Percentiles rank a stretch among this genome's conserved stretches.
phyloP scores from a whole-genome alignment of 1,140 invertebrate species.

The Papilio xuthus region DNA sequence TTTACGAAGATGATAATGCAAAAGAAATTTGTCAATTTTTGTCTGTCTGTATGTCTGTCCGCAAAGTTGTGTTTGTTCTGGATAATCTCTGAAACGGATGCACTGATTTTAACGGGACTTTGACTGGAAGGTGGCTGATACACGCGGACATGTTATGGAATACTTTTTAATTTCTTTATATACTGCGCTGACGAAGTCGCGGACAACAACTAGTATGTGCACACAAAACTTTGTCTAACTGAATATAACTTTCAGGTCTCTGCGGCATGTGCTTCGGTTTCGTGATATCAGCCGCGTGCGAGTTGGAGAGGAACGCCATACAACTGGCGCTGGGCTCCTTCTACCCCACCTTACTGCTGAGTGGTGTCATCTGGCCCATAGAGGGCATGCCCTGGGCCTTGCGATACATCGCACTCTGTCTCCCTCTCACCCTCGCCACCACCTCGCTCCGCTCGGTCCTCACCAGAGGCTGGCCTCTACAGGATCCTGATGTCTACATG shows the following conservation, averaged over 20 bases:
- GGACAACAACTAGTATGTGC: too few species aligned
- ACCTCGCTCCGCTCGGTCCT: constrained; percentile 94
- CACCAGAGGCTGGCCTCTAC: constrained; percentile 93
- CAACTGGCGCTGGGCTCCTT: constrained; percentile 96
- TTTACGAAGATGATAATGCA: too few species aligned
- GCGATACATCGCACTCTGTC: constrained; percentile 90
- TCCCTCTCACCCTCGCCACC: constrained; percentile 95
- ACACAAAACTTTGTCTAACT: too few species aligned
- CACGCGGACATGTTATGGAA: too few species aligned
- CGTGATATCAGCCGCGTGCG: constrained; percentile 96
- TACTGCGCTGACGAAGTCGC: too few species aligned
- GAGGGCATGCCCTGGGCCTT: constrained; percentile 94
- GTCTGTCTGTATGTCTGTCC: too few species aligned
- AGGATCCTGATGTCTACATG: constrained; percentile 91
- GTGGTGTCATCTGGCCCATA: constrained; percentile 95
- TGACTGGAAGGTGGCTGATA: too few species aligned
- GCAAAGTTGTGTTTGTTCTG: too few species aligned
- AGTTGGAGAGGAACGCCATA: constrained; percentile 96
- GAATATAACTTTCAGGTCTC: constrained; percentile 82
- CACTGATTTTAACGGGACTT: too few species aligned
- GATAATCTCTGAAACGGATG: too few species aligned
- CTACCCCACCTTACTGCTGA: constrained; percentile 95
- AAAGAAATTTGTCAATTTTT: too few species aligned
- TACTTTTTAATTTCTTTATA: too few species aligned
- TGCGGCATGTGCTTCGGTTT: constrained; percentile 98